These are phyloP conservation scores for Trichonephila clavata DNA, from an alignment of 1,140 invertebrate genomes.

Conservation along the genomic window DNA sequence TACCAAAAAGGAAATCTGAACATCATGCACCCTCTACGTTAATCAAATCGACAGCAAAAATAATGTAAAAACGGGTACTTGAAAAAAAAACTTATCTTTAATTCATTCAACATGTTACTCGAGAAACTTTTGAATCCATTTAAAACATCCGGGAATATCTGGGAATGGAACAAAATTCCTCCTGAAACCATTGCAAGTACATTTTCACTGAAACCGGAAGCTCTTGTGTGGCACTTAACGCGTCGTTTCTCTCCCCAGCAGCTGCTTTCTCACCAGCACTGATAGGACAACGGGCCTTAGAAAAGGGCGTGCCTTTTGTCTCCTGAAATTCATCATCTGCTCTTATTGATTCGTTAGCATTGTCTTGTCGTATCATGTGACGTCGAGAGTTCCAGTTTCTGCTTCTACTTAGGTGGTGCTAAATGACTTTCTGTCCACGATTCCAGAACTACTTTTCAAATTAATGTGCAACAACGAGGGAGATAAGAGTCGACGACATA, in stretches of 20 bases:
- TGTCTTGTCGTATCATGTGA: conserved; percentile 57
- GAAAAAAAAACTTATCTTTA: neutral
- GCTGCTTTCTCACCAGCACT: conserved; percentile 26
- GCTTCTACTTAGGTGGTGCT: conserved; percentile 31
- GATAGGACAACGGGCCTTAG: conserved; percentile 24
- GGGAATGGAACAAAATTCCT: neutral
- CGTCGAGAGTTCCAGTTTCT: conserved; percentile 26
- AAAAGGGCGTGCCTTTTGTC: conserved; percentile 56
- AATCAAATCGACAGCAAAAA: neutral
- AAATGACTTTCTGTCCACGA: conserved; percentile 56
- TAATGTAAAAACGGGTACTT: neutral
- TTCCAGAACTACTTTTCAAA: conserved; percentile 10
- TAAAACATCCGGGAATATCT: too few species aligned
- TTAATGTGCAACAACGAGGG: conserved; percentile 18
- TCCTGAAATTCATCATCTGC: conserved; percentile 63
- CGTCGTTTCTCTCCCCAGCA: conserved; percentile 50
- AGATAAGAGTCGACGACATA: neutral
- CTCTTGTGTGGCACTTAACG: conserved; percentile 46
- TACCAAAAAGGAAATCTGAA: too few species aligned
- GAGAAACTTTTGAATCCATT: neutral
- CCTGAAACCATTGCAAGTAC: neutral
- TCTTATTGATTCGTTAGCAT: conserved; percentile 63
- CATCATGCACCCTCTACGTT: too few species aligned
- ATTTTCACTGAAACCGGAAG: conserved; percentile 54
- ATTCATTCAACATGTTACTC: conserved; percentile 45